Base-by-base conservation (phyloP, 92 coral and sea anemone species). In the Scolanthus callimorphus region DNA sequence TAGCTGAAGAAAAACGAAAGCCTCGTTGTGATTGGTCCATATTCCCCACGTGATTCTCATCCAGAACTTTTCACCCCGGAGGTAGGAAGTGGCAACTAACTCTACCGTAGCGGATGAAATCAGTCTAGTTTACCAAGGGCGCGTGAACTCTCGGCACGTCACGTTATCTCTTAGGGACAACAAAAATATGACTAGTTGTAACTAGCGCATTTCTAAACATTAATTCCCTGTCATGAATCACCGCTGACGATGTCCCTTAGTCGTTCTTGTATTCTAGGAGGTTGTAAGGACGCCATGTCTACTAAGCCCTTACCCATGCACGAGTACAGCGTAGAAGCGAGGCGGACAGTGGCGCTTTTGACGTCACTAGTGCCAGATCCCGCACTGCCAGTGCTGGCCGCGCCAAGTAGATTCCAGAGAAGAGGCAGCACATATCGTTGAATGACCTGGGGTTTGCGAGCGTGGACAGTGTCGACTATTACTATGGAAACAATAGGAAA, bases 331-430 rank as follows among this genome's bases (percentile, higher is more conserved):
- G 70, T 51, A 17, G 25, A 66, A 3, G 98, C 58, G 17, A 92
- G 71, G 19, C 55, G 62, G 27, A 50, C 69, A 2, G 86, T 67
- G 12, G 86, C 86, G 27, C 68, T 69, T 70, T 74, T 80, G 43
- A 84, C 52, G 21, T 55, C 66, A 37, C 77, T 53, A 67, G 73
- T 92, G 2, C 83, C 91, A 29, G 86, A 63, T 27, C 88, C 90
- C 11, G 90, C 89, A 38, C 89, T 83, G 25, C 91, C 77, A 22
- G 89, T 67, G 62, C 79, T 75, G 20, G 86, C 57, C 19, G 90
- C 63, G 81, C 79, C 87, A 1, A 92, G 82, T n/a, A 88, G 90
- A 55, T 68, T 81, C 98, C 98, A 92, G 73, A 92, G 29, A 38
- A 92, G 62, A 37, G 98, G 96, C 0, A 92, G 85, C 19, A 82